Evolutionary conservation across 1,140 invertebrate species (phyloP).

Genomic region (Ditylenchus dipsaci): DNA sequence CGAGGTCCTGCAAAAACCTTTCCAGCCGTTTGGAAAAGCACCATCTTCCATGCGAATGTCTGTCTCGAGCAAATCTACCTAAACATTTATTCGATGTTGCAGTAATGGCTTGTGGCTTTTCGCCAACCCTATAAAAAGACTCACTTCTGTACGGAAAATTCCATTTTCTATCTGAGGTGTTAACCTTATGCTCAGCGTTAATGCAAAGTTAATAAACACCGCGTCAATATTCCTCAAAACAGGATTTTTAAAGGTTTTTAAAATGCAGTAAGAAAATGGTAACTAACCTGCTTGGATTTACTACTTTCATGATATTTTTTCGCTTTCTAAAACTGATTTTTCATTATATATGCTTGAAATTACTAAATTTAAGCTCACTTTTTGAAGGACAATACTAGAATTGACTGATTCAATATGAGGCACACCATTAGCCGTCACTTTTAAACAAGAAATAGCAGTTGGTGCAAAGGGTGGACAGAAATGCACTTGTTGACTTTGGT

Average conservation of each 20-base stretch:
- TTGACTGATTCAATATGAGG: constrained; percentile 44
- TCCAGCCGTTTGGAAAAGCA: constrained; percentile 51
- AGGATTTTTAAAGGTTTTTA: too few species aligned
- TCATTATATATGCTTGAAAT: constrained; percentile 11
- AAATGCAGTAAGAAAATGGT: too few species aligned
- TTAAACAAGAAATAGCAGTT: constrained; percentile 54
- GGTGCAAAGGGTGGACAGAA: constrained; percentile 50
- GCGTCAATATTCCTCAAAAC: constrained; percentile 31
- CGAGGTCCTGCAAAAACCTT: constrained; percentile 52
- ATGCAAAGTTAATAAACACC: constrained; percentile 48
- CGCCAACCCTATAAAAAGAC: too few species aligned
- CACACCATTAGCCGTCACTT: constrained; percentile 49
- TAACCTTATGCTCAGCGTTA: constrained; percentile 44
- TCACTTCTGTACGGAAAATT: constrained; percentile 42
- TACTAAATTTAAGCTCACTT: constrained; percentile 40
- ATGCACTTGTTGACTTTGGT: constrained; percentile 50
- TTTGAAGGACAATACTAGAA: constrained; percentile 41
- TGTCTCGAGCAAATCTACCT: constrained; percentile 49
- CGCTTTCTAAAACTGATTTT: constrained; percentile 41
- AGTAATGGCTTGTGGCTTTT: too few species aligned
- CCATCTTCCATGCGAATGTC: constrained; percentile 49
- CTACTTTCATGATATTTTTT: constrained; percentile 52
- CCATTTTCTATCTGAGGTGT: constrained; percentile 51
- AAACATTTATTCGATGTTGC: not conserved
- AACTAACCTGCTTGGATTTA: constrained; percentile 40